Base-by-base conservation (phyloP, 2,113 vertebrate genomes). In the Chaetodon trifascialis region DNA sequence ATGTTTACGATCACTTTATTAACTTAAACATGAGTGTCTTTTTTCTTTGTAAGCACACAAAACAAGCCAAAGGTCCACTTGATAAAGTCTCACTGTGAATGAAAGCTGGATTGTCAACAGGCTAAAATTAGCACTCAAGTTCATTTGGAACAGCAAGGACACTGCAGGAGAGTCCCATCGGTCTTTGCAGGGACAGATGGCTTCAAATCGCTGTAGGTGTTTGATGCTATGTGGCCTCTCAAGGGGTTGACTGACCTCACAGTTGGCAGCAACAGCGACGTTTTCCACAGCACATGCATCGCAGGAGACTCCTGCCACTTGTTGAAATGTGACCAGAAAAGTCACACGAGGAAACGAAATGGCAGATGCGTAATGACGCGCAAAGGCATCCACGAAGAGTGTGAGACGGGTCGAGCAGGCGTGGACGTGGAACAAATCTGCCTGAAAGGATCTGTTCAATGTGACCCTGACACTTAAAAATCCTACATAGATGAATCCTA, bases 241-340 rank as follows among this genome's bases (percentile, higher is more conserved):
- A 74, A 40, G 5, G 36, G 19, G 46, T 19, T 40, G 23, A 67
- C 30, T 42, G 30, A 46, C 38, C 17, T 21, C 42, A 65, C 38
- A 78, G 34, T 63, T 77, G 64, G 79, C 72, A 74, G 15, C 42
- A 76, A 54, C 65, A 71, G n/a, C 0, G 0, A 15, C 1, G 30
- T 76, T 90, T 91, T 85, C 42, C 47, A 82, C 67, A 82, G 75
- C 62, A 71, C 55, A 58, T 68, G 25, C 21, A 64, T 66, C 49
- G 62, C n/a, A 46, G 40, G 12, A 81, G 47, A 47, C 38, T 4
- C 2, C 49, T 14, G 7, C 3, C 0, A 1, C 25, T 59, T 65
- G 19, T 55, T 68, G 68, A 74, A 47, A 58, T 59, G 23, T 49
- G 16, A 49, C 25, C 25, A 58, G 44, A 66, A 34, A 47, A 55